Evolutionary conservation across 2,113 vertebrate genomes (phyloP), one percentile per base, ranked within the genome.

Genomic region (Ammodytes dubius): DNA sequence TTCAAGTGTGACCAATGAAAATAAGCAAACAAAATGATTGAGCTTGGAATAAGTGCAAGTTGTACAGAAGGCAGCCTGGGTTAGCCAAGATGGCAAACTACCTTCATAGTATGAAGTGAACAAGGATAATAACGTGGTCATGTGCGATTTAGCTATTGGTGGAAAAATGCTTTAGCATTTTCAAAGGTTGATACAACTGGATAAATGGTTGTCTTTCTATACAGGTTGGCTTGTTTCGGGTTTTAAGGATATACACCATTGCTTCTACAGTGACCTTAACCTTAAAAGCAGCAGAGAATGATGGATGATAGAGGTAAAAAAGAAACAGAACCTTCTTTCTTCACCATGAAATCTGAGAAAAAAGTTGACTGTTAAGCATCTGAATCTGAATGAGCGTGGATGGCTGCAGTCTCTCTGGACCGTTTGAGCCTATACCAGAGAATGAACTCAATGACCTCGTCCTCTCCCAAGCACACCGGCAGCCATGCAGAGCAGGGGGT

Each of bases 401-500:
- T 1, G 56, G 12, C 52, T 75, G 70, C 65, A 53, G 37, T 43
- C 45, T 64, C 39, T 52, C 27, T 58, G 63, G 50, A 59, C 15
- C 12, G 13, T 61, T 46, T 60, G 19, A 47, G 43, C 77, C 57
- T 60, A 27, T 27, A 11, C 35, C 45, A 42, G 5, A 49, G 58
- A 77, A 4, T 64, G 60, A 59, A 54, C 61, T 54, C 65, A 49
- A 10, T 45, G 79, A 84, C 80, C 80, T 66, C 17, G 12, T 68
- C 70, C 39, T 40, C 60, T 43, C 59, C 54, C 15, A 46, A 56
- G 6, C 17, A 6, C 3, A 64, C 63, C 78, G 78, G 74, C 90
- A 88, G 79, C 74, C 74, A 66, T 77, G 59, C 27, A 8, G 42
- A 45, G 50, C 56, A 39, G 59, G 74, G 68, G 67, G 27, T 27